phyloP scores from a whole-genome alignment of 2,797 vertebrate genomes.

The Leucoraja ocellata region DNA sequence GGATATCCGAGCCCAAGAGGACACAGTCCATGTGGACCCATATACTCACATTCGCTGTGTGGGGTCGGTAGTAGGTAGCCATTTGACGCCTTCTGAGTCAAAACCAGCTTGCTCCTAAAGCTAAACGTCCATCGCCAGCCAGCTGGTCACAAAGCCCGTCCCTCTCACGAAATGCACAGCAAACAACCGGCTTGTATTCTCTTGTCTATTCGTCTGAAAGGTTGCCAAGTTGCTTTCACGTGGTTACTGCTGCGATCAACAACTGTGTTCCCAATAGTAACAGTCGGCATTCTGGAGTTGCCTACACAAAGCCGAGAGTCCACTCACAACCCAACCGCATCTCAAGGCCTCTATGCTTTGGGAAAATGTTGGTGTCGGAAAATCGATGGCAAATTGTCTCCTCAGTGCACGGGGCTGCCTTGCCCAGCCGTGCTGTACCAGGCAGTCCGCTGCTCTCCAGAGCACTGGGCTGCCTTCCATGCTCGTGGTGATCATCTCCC shows the following conservation, averaged over 20 bases:
- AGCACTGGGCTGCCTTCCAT: neutral
- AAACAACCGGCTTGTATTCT: neutral
- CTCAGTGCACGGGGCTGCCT: neutral
- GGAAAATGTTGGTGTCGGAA: neutral
- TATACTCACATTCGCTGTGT: conserved; percentile 48
- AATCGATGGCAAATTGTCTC: too few species aligned
- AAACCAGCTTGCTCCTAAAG: conserved; percentile 43
- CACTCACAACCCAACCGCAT: neutral
- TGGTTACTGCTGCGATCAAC: neutral
- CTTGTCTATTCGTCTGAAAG: neutral
- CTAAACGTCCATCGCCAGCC: neutral
- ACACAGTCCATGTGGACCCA: neutral
- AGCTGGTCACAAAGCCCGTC: neutral
- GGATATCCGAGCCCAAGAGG: neutral
- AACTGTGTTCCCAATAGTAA: neutral
- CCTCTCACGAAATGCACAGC: too few species aligned
- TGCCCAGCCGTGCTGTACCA: neutral
- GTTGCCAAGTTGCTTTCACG: neutral
- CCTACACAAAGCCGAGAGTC: neutral
- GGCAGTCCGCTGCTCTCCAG: neutral
- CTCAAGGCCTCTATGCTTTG: neutral
- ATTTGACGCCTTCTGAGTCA: conserved; percentile 42
- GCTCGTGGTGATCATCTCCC: too few species aligned
- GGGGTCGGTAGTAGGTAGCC: conserved; percentile 47
- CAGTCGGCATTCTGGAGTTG: neutral